These are phyloP conservation scores for Leistus spinibarbis DNA, from an alignment of 2,888 invertebrate species.

Conservation along the genomic window DNA sequence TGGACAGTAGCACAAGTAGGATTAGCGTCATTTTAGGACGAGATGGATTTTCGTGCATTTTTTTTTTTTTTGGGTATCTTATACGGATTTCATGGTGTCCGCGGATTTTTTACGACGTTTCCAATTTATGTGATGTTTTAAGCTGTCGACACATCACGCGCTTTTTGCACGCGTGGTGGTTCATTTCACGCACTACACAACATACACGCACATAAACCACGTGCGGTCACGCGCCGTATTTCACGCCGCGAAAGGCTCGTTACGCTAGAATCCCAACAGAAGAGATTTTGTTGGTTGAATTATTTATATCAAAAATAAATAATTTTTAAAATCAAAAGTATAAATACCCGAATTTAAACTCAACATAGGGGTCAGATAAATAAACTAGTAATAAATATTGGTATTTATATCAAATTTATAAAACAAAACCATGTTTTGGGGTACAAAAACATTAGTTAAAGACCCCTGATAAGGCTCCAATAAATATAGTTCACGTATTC, in stretches of 20 bases:
- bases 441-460: too few species aligned
- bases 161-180: not conserved
- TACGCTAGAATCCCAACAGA: not conserved
- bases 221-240: not conserved
- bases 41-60: not conserved
- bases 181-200: constrained; percentile 3
- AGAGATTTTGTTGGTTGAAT: not conserved
- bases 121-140: not conserved
- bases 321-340: too few species aligned
- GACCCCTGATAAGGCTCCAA: too few species aligned
- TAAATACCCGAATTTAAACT: too few species aligned
- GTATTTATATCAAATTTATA: too few species aligned
- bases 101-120: not conserved
- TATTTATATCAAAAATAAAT: not conserved
- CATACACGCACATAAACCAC: not conserved
- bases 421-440: too few species aligned
- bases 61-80: not conserved
- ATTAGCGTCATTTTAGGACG: not conserved
- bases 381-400: too few species aligned
- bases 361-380: too few species aligned
- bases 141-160: not conserved
- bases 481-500: too few species aligned
- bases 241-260: not conserved
- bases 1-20: not conserved
- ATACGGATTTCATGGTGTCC: not conserved